Percentiles rank a stretch among this genome's conserved stretches.
Conservation (phyloP, 2,113 vertebrate genomes). For the Pseudopodoces humilis region DNA sequence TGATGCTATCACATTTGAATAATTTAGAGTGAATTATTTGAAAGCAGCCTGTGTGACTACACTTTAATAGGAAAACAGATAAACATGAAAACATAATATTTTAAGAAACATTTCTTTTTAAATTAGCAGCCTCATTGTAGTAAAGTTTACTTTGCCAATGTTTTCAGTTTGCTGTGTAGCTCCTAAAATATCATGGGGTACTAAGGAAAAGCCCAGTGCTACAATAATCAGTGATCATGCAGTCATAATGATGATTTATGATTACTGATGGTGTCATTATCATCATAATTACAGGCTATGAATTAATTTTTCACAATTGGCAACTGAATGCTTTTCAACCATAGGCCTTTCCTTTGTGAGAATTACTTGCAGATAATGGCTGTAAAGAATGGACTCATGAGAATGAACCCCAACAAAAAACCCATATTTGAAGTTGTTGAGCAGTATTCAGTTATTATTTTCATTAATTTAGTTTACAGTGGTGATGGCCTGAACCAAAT, state of each 20-base stretch:
- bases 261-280: constrained; percentile 41
- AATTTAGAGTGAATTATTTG: constrained; percentile 61
- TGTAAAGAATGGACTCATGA: neutral
- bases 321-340: neutral
- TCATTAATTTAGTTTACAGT: neutral
- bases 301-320: constrained; percentile 55
- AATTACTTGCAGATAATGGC: neutral
- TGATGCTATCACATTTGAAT: constrained; percentile 68
- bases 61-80: constrained; percentile 38
- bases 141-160: constrained; percentile 18
- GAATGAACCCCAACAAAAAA: neutral
- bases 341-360: neutral
- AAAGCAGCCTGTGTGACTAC: neutral
- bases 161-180: neutral
- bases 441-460: neutral
- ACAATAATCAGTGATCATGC: constrained; percentile 6
- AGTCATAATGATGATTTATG: constrained; percentile 33
- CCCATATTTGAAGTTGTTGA: neutral
- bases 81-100: constrained; percentile 35
- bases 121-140: neutral
- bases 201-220: neutral
- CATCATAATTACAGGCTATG: constrained; percentile 17
- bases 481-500: neutral
- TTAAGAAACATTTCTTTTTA: neutral
- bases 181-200: neutral